These are phyloP conservation scores for Labia minor DNA, from an alignment of 2,888 invertebrate species.

Conservation along the genomic window DNA sequence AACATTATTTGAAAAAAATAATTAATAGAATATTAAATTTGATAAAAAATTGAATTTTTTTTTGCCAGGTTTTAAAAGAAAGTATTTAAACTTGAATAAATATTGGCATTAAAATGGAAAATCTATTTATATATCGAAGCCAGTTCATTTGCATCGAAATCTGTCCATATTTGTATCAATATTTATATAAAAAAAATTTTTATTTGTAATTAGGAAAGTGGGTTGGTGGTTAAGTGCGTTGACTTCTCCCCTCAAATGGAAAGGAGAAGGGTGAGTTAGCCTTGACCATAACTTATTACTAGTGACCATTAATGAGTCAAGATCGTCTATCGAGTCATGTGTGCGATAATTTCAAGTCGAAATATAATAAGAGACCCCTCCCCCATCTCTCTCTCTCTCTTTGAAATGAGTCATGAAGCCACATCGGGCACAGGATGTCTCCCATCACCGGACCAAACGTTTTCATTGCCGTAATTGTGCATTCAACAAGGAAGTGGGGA, in stretches of 20 bases:
- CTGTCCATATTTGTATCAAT: not conserved
- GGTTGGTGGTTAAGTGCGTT: not conserved
- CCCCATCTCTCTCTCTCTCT: no score
- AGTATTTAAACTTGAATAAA: no score
- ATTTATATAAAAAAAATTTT: no score
- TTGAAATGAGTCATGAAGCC: not conserved
- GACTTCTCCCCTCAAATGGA: not conserved
- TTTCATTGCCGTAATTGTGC: conserved; percentile 8
- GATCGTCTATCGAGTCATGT: no score
- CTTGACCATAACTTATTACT: not conserved
- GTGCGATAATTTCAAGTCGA: not conserved
- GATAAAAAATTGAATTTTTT: no score
- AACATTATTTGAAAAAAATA: no score
- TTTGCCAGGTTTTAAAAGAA: no score
- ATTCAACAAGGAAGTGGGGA: not conserved
- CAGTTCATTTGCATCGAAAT: not conserved
- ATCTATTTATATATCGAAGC: no score
- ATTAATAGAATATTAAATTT: no score
- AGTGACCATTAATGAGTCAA: not conserved
- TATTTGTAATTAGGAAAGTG: no score
- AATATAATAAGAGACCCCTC: not conserved
- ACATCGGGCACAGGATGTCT: conserved; percentile 3
- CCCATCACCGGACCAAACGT: conserved; percentile 13
- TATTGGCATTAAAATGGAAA: no score
- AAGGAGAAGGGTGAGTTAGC: not conserved